Base-by-base conservation (phyloP, 2,113 vertebrate species). In the Neogale vison region DNA sequence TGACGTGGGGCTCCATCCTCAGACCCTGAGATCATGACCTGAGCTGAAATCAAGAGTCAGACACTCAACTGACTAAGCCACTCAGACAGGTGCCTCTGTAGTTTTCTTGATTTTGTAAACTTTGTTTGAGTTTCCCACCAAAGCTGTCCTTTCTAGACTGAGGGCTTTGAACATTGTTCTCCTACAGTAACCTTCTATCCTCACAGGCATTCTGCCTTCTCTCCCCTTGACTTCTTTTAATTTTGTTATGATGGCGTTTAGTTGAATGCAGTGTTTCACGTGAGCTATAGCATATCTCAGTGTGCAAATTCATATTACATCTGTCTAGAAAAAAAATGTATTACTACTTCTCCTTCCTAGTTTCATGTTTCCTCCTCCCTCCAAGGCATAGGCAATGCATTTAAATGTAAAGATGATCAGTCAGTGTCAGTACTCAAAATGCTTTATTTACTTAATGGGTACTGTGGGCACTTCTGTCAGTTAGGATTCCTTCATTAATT, bases 401-500 rank as follows among this genome's bases (percentile, higher is more conserved):
- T 26, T 76, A 88, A 81, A n/a, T 90, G 59, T 15, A 34, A 42
- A 55, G 23, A 11, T 59, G 18, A 65, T 90, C 47, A 59, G 21
- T 90, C n/a, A 94, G 8, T 65, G 12, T n/a, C 21, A 31, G 61
- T 39, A 26, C 17, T 76, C 18, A 61, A 88, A 31, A 50, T 20
- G 6, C 34, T 67, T 72, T 93, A 39, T 85, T 71, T 88, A 67
- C 67, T 87, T 72, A 61, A 6, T 74, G 61, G 17, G 39, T 87
- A 90, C 71, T 24, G 11, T 57, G 18, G 20, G 11, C 7, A 12
- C 26, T 50, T 93, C 42, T 81, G 23, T 69, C 13, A 34, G 7
- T 59, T 39, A 84, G 74, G 29, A 80, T 90, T 81, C 57, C n/a
- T 90, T 61, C 65, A 98, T 12, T 59, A 76, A 91, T 88, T 82